Conservation (phyloP, 2,797 vertebrate genomes). For the Tokudaia muenninki region DNA sequence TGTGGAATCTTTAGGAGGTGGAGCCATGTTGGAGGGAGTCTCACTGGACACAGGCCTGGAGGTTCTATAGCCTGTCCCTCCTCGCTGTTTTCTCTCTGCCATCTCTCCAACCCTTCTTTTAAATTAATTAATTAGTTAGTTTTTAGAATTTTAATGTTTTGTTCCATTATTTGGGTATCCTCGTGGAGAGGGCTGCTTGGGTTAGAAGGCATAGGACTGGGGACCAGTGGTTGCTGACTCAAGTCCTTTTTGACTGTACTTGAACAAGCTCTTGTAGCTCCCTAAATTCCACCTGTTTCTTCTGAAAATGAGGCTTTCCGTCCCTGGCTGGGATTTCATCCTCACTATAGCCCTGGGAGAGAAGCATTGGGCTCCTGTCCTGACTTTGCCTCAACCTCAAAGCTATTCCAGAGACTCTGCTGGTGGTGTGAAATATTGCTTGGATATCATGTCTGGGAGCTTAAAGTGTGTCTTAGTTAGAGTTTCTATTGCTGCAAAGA, state of each 20-base stretch:
- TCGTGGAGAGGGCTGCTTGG: background rate
- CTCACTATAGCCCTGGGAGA: background rate
- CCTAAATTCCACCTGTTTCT: background rate
- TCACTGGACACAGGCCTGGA: background rate
- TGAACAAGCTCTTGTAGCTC: background rate
- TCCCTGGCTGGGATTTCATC: background rate
- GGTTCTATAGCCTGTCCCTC: background rate
- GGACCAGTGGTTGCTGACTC: background rate
- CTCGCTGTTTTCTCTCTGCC: background rate
- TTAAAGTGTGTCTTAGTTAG: background rate
- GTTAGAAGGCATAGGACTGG: background rate
- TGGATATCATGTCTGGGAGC: no score
- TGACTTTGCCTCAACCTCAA: background rate
- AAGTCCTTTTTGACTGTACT: background rate
- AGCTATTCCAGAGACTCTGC: rapidly evolving
- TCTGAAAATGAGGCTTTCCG: background rate
- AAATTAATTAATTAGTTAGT: background rate
- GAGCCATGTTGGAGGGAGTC: background rate
- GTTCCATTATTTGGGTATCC: no score
- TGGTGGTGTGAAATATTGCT: background rate
- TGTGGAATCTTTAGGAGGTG: background rate
- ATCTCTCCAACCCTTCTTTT: background rate
- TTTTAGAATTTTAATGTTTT: background rate
- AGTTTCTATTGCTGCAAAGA: background rate
- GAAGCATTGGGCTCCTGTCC: background rate